Conservation (phyloP, 2,113 vertebrate species). For the Callocephalon fimbriatum region DNA sequence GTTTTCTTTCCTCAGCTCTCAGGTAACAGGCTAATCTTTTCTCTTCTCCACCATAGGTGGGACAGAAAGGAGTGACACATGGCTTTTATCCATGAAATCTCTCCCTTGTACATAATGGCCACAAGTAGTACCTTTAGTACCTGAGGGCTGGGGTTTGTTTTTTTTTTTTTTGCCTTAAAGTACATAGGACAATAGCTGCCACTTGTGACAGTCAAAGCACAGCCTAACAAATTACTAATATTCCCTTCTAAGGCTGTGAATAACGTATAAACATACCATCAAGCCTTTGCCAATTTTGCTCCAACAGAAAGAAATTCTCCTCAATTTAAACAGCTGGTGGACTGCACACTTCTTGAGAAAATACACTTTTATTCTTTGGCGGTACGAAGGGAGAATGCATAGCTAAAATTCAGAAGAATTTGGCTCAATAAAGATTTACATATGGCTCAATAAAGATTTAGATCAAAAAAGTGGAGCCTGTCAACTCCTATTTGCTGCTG, state of each 20-base stretch:
- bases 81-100: neutral
- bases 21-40: neutral
- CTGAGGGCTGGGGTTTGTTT: neutral
- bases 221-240: neutral
- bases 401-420: neutral
- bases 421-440: neutral
- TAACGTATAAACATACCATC: neutral
- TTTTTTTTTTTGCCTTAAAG: neutral
- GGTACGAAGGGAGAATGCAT: neutral
- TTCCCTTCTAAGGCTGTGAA: neutral
- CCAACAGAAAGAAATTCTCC: neutral
- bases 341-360: neutral
- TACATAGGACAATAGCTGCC: neutral
- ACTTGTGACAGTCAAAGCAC: neutral
- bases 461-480: neutral
- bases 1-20: neutral
- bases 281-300: neutral
- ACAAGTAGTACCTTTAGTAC: neutral
- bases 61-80: neutral
- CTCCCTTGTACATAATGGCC: neutral
- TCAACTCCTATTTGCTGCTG: neutral
- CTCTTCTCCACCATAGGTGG: neutral
- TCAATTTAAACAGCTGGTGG: neutral
- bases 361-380: neutral
- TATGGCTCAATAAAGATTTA: neutral